phyloP scores from a whole-genome alignment of 2,797 vertebrate species.

The Oreonectes daqikongensis region DNA sequence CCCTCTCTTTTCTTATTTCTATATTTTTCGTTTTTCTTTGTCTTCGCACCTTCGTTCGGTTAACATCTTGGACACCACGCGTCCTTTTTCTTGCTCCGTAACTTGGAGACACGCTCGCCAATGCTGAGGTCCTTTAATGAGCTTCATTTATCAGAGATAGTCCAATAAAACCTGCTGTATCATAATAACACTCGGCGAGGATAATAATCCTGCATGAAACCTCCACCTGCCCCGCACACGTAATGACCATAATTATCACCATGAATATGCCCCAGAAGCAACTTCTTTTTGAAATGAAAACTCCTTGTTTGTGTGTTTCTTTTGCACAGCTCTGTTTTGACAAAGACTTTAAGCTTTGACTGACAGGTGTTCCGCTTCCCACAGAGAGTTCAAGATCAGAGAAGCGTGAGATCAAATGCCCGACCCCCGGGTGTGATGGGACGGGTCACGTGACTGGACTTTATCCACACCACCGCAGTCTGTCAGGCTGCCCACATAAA shows the following conservation, averaged over 20 bases:
- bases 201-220: slow-evolving; percentile 53
- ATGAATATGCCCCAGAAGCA: slow-evolving; percentile 44
- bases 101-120: slow-evolving; percentile 48
- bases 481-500: slow-evolving; percentile 98
- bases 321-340: slow-evolving; percentile 17
- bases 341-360: slow-evolving; percentile 41
- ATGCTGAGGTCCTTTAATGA: slow-evolving; percentile 56
- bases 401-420: slow-evolving; percentile 97
- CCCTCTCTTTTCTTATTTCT: slow-evolving; percentile 8
- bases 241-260: slow-evolving; percentile 58
- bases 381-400: slow-evolving; percentile 90
- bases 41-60: slow-evolving; percentile 14
- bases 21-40: slow-evolving; percentile 25
- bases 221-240: slow-evolving; percentile 41
- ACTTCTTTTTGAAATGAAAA: slow-evolving; percentile 21
- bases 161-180: slow-evolving; percentile 49
- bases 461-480: slow-evolving; percentile 96
- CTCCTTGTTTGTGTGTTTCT: background rate
- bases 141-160: slow-evolving; percentile 50
- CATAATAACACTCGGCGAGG: slow-evolving; percentile 41
- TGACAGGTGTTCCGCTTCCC: slow-evolving; percentile 43
- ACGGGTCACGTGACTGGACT: slow-evolving; percentile 97
- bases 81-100: slow-evolving; percentile 37
- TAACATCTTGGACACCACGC: slow-evolving; percentile 8
- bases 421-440: slow-evolving; percentile 95